Conservation (phyloP, 2,797 vertebrate species). For the Esox lucius region DNA sequence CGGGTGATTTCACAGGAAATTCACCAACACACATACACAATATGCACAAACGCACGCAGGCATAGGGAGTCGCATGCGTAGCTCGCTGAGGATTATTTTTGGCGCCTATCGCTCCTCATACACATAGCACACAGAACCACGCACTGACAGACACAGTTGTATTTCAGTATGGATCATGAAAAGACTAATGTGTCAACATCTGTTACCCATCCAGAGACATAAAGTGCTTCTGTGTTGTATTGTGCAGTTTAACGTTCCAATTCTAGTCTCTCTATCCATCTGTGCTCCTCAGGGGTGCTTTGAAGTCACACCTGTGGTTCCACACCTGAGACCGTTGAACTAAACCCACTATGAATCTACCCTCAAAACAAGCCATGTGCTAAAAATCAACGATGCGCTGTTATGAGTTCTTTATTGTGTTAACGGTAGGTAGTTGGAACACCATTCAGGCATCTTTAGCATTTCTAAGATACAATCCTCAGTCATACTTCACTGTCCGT, state of each 20-base stretch:
- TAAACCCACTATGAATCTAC: background rate
- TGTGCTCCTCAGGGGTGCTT: slow-evolving; percentile 5
- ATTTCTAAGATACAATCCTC: background rate
- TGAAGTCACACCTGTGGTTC: slow-evolving; percentile 11
- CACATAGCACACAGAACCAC: no score
- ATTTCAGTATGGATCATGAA: background rate
- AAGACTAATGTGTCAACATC: background rate
- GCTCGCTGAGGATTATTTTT: no score
- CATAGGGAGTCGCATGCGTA: no score
- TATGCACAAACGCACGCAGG: no score
- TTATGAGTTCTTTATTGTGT: background rate
- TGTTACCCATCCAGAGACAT: background rate
- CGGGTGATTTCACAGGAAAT: slow-evolving; percentile 11
- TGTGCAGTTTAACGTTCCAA: background rate
- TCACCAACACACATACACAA: background rate
- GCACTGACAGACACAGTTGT: background rate
- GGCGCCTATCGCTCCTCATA: no score
- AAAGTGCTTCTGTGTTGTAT: background rate
- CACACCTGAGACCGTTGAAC: slow-evolving; percentile 5
- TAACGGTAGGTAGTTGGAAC: slow-evolving; percentile 12
- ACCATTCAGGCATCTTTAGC: background rate
- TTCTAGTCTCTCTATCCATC: background rate
- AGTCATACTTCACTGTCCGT: background rate
- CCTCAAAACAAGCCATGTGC: background rate
- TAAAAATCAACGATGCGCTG: background rate